These are phyloP conservation scores for Cheilosia scutellata DNA, from an alignment of 2,888 invertebrate genomes.

Conservation along the genomic window DNA sequence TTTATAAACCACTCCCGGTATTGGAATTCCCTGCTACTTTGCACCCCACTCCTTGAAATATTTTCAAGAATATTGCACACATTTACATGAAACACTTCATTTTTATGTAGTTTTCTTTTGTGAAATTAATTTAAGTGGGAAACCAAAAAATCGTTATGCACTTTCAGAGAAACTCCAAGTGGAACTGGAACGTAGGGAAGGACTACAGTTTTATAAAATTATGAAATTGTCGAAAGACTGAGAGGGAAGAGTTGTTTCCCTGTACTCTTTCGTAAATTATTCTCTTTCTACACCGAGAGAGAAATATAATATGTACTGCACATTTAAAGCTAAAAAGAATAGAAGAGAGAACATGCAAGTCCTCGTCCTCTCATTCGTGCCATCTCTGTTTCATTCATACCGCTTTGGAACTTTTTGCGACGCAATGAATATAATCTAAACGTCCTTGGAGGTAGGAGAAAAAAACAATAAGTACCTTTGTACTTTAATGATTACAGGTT, in stretches of 20 bases:
- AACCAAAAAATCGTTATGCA: slow-evolving; percentile 50
- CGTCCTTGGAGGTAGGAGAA: slow-evolving; percentile 59
- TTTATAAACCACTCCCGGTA: background rate
- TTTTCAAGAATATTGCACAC: slow-evolving; percentile 3
- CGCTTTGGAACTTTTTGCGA: slow-evolving; percentile 51
- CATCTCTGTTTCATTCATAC: slow-evolving; percentile 1
- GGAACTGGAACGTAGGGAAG: slow-evolving; percentile 59
- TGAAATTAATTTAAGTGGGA: slow-evolving; percentile 3
- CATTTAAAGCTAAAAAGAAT: background rate
- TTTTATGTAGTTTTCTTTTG: background rate
- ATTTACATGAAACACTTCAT: slow-evolving; percentile 7
- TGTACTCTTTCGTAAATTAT: slow-evolving; percentile 6
- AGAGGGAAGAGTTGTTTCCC: background rate
- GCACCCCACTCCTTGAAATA: background rate
- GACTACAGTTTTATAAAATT: slow-evolving; percentile 62
- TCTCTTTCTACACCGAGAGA: background rate
- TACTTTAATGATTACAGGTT: slow-evolving; percentile 56
- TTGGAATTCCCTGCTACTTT: background rate
- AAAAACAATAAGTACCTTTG: slow-evolving; percentile 39
- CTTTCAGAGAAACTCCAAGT: slow-evolving; percentile 64
- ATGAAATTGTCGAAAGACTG: slow-evolving; percentile 40
- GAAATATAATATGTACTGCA: background rate
- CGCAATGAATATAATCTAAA: slow-evolving; percentile 68
- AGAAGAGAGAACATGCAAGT: slow-evolving; percentile 4
- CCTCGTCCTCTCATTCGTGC: slow-evolving; percentile 14